These are phyloP conservation scores for Leptocoma aspasia DNA, from an alignment of 2,113 vertebrate genomes.

Conservation along the genomic window DNA sequence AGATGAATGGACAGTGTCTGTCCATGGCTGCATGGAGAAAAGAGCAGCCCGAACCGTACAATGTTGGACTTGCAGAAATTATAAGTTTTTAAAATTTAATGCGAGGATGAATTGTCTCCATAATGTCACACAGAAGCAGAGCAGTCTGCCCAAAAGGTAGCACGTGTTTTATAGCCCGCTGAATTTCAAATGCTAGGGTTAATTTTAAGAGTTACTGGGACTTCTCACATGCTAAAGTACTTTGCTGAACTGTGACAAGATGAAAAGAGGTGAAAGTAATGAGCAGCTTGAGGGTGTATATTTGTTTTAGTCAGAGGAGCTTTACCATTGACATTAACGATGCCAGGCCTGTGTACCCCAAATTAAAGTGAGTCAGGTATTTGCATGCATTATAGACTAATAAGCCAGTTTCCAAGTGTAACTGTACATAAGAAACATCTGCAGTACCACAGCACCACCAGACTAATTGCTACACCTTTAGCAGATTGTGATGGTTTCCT, in stretches of 20 bases:
- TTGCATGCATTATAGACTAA: neutral
- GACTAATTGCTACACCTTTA: neutral
- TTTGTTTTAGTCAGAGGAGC: conserved; percentile 34
- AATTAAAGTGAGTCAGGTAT: conserved; percentile 7
- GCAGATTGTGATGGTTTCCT: neutral
- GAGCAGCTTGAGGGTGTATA: conserved; percentile 39
- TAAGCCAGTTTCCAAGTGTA: neutral
- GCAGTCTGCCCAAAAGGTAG: neutral
- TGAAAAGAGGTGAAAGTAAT: conserved; percentile 53
- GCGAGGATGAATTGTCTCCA: neutral
- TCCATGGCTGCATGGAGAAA: neutral
- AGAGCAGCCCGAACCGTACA: neutral
- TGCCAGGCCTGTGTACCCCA: neutral
- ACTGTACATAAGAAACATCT: neutral
- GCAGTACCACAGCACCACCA: neutral
- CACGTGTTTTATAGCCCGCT: neutral
- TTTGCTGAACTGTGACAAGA: conserved; percentile 37
- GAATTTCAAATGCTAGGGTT: conserved; percentile 34
- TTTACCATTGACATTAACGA: conserved; percentile 24
- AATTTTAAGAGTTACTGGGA: conserved; percentile 43
- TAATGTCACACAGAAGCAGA: neutral
- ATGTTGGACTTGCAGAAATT: neutral
- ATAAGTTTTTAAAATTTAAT: neutral
- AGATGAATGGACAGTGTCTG: neutral
- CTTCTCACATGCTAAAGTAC: conserved; percentile 35